phyloP scores from a whole-genome alignment of 2,113 vertebrate genomes.

The Oxyura jamaicensis region DNA sequence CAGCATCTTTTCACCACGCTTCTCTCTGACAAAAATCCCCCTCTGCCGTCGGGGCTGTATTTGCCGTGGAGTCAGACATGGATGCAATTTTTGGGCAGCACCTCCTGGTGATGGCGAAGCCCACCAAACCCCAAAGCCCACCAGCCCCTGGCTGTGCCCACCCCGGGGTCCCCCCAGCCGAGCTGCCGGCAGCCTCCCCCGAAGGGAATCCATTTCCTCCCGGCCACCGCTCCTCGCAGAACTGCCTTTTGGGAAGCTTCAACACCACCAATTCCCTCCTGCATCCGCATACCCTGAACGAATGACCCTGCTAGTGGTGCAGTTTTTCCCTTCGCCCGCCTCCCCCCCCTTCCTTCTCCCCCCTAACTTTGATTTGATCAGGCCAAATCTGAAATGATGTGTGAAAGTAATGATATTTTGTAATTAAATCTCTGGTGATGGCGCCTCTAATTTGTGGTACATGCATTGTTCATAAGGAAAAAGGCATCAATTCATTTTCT shows the following conservation, averaged over 20 bases:
- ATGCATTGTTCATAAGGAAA: constrained; percentile 87
- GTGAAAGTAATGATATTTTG: constrained; percentile 89
- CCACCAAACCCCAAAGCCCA: neutral
- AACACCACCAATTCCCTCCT: constrained; percentile 38
- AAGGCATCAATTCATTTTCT: constrained; percentile 87
- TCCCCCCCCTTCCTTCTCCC: constrained; percentile 44
- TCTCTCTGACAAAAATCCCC: neutral
- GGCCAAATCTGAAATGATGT: constrained; percentile 88
- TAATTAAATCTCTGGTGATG: constrained; percentile 87
- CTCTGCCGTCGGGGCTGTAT: neutral
- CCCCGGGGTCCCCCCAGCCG: neutral
- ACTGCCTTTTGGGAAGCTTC: constrained; percentile 67
- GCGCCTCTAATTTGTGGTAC: constrained; percentile 84
- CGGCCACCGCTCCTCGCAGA: neutral
- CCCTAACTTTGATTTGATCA: constrained; percentile 84
- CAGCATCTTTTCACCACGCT: neutral
- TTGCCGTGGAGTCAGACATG: neutral
- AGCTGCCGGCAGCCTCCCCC: neutral
- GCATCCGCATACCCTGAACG: constrained; percentile 66
- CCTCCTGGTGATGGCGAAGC: neutral
- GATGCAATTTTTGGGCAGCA: neutral
- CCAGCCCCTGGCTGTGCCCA: fast-evolving
- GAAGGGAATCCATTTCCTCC: constrained; percentile 23
- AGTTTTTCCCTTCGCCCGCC: constrained; percentile 60
- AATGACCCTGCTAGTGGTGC: constrained; percentile 79